Conservation (phyloP, 1,140 invertebrate genomes). For the Bombus waltoni region DNA sequence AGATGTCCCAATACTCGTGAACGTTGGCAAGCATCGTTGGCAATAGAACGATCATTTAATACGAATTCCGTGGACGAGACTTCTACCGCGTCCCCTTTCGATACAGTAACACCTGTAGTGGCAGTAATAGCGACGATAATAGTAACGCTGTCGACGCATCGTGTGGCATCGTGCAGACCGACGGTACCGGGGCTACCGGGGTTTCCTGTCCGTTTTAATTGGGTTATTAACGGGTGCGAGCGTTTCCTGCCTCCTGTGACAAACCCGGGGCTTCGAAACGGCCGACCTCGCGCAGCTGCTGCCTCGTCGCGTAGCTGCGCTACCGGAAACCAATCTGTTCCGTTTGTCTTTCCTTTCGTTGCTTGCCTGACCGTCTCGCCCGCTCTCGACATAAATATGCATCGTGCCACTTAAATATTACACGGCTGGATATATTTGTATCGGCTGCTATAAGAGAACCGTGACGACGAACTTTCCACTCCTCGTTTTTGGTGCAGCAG, state of each 20-base stretch:
- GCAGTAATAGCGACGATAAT: slow-evolving; percentile 48
- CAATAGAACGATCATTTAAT: background rate
- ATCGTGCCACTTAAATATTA: slow-evolving; percentile 63
- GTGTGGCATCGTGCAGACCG: slow-evolving; percentile 11
- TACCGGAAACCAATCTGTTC: slow-evolving; percentile 77
- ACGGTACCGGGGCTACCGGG: slow-evolving; percentile 40
- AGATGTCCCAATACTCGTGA: too few species aligned
- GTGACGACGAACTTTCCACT: background rate
- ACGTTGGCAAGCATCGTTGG: too few species aligned
- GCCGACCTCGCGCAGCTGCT: slow-evolving; percentile 66
- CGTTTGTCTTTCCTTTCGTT: slow-evolving; percentile 69
- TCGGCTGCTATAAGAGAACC: too few species aligned
- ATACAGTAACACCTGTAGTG: slow-evolving; percentile 41
- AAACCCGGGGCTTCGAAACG: slow-evolving; percentile 59
- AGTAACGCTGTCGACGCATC: slow-evolving; percentile 41
- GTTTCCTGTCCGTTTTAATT: slow-evolving; percentile 76
- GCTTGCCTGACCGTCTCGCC: slow-evolving; percentile 14
- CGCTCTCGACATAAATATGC: slow-evolving; percentile 69
- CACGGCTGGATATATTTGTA: slow-evolving; percentile 17
- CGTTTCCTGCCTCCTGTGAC: slow-evolving; percentile 74
- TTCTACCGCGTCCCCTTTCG: background rate
- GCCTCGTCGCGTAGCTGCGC: slow-evolving; percentile 21
- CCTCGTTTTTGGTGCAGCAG: background rate
- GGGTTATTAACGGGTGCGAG: slow-evolving; percentile 75
- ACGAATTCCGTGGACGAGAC: background rate